phyloP scores from a whole-genome alignment of 2,113 vertebrate genomes.

The Bungarus multicinctus region DNA sequence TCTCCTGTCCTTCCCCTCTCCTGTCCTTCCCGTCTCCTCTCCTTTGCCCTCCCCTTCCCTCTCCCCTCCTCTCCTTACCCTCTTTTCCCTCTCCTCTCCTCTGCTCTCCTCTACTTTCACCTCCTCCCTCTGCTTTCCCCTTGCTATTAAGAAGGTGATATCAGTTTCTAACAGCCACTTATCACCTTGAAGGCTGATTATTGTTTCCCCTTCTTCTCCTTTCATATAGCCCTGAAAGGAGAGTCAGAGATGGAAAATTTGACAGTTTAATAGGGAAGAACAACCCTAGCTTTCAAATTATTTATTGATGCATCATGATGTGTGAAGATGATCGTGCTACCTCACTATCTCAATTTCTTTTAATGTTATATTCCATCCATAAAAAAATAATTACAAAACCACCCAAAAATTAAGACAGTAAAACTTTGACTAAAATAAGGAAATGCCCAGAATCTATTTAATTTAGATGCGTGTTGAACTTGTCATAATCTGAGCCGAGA shows the following conservation, averaged over 20 bases:
- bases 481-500: neutral
- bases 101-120: neutral
- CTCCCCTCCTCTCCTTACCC: accelerated
- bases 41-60: too few relatives aligned
- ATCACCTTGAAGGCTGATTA: neutral
- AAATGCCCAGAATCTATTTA: neutral
- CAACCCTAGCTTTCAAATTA: neutral
- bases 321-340: neutral
- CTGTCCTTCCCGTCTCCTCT: neutral
- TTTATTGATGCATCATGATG: neutral
- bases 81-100: neutral
- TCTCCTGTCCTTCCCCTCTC: too few relatives aligned
- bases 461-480: neutral
- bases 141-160: neutral
- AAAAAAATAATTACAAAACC: neutral
- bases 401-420: neutral
- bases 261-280: neutral
- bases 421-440: neutral
- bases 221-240: neutral
- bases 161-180: neutral
- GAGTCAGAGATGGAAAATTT: neutral
- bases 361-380: neutral
- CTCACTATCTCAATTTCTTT: neutral
- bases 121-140: too few relatives aligned
- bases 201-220: neutral